These are phyloP conservation scores for Mechanitis messenoides DNA, from an alignment of 2,888 invertebrate species.

Conservation along the genomic window DNA sequence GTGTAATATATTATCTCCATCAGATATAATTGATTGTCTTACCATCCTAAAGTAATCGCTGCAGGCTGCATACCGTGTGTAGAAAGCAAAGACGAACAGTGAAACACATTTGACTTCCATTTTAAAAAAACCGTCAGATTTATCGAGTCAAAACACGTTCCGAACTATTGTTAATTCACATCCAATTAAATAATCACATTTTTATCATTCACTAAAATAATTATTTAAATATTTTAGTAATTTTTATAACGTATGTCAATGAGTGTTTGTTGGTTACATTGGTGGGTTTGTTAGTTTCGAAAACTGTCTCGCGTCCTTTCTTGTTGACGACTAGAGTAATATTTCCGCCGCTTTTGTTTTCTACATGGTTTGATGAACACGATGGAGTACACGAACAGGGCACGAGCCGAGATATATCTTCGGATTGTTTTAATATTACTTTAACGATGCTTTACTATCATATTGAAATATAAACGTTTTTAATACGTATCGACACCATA, in stretches of 20 bases:
- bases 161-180: constrained; percentile 11
- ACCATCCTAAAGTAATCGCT: constrained; percentile 69
- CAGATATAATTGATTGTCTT: constrained; percentile 36
- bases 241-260: neutral
- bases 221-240: too few species aligned
- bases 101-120: constrained; percentile 45
- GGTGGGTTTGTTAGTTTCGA: constrained; percentile 34
- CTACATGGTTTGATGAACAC: constrained; percentile 67
- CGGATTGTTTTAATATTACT: neutral
- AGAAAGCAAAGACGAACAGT: constrained; percentile 60
- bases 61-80: constrained; percentile 54
- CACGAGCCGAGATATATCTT: constrained; percentile 43
- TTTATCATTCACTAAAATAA: too few species aligned
- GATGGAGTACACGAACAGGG: constrained; percentile 47
- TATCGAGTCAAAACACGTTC: constrained; percentile 31
- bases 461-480: too few species aligned
- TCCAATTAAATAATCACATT: constrained; percentile 1
- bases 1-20: constrained; percentile 19
- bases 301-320: constrained; percentile 61
- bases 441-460: too few species aligned
- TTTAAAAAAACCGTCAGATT: constrained; percentile 42
- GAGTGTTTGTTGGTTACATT: neutral
- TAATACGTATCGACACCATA: too few species aligned
- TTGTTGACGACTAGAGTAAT: constrained; percentile 68
- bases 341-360: constrained; percentile 71